A percentile compares a stretch with the other conserved stretches of the same genome.
phyloP scores from a whole-genome alignment of 2,888 invertebrate species.

The Subacronicta megacephala region DNA sequence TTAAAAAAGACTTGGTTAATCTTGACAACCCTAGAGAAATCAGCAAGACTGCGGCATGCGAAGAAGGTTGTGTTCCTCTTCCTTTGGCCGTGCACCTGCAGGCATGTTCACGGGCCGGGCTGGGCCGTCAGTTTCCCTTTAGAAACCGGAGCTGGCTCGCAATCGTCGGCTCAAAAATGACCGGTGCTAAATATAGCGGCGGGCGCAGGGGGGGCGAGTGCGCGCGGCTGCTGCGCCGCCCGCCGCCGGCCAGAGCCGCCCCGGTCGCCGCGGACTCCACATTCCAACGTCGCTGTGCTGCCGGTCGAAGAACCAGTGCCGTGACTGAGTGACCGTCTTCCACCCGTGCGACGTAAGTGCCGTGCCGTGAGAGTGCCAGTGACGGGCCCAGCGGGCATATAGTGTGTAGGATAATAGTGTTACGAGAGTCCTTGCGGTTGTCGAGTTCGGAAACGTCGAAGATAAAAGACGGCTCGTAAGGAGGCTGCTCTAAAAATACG shows the following conservation, averaged over 20 bases:
- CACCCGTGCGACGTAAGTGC: slow-evolving; percentile 89
- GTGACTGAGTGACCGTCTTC: slow-evolving; percentile 88
- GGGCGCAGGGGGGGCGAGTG: slow-evolving; percentile 56
- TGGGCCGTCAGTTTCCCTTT: slow-evolving; percentile 69
- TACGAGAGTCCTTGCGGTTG: slow-evolving; percentile 56
- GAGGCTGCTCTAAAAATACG: slow-evolving; percentile 76
- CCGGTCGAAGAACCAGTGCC: slow-evolving; percentile 80
- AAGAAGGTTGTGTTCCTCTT: slow-evolving; percentile 36
- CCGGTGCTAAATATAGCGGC: slow-evolving; percentile 81
- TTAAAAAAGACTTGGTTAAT: slow-evolving; percentile 6
- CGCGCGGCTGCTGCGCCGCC: slow-evolving; percentile 61
- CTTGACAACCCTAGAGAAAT: slow-evolving; percentile 12
- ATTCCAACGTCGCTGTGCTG: slow-evolving; percentile 91
- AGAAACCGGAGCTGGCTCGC: slow-evolving; percentile 87
- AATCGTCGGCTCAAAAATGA: slow-evolving; percentile 81
- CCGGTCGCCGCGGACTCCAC: slow-evolving; percentile 92
- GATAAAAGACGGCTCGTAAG: slow-evolving; percentile 57
- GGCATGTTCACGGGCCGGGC: slow-evolving; percentile 55
- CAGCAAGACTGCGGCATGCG: slow-evolving; percentile 19
- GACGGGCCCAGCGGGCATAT: slow-evolving; percentile 65
- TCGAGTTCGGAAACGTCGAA: slow-evolving; percentile 56
- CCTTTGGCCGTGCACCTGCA: slow-evolving; percentile 56
- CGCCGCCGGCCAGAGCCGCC: slow-evolving; percentile 90
- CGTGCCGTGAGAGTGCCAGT: slow-evolving; percentile 76
- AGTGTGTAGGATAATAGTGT: slow-evolving; percentile 70